Evolutionary conservation across 2,113 vertebrate species (phyloP), one percentile per base, ranked within the genome.

Genomic region (pig (Sus scrofa)): DNA sequence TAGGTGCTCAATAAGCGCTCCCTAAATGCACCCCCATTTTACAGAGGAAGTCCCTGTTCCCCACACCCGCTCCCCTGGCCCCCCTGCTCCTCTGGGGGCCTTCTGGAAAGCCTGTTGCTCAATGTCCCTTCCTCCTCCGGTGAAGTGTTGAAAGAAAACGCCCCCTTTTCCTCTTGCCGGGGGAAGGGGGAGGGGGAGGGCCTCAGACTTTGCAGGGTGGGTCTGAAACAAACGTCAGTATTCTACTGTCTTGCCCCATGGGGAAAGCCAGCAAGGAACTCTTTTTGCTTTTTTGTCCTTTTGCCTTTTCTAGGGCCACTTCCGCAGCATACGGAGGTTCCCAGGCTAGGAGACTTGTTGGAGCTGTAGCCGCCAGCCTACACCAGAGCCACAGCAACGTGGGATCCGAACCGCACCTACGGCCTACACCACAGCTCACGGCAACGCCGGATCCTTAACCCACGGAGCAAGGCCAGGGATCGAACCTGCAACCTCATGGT

Each of bases 171-270:
- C 44, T 9, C 20, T 81, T 0, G 2, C 1, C 0, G 0, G 4
- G 58, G 18, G 8, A 9, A 0, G 18, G n/a, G 26, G 8, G 6
- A 39, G 2, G 32, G 6, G 4, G 56, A 71, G 18, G 50, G 10
- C 30, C 11, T 39, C 65, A 7, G 27, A 8, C n/a, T 37, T 4
- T 0, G 0, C 0, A 1, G 63, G 18, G 15, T 15, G 16, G 24
- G 4, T 16, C 26, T 39, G 79, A 73, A 11, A 50, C 79, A 14
- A 11, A 30, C 22, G 5, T 15, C 54, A 6, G 0, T 2, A 2
- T 27, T 8, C 34, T n/a, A 9, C 37, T 2, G 2, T 2, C 5
- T 12, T 4, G 6, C 30, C 22, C 26, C 7, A 1, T 27, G 39
- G 7, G 22, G 87, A 44, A 67, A 70, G 52, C 24, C 39, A 22